These are phyloP conservation scores for Gallinago media DNA, from an alignment of 2,113 vertebrate genomes.

Conservation along the genomic window DNA sequence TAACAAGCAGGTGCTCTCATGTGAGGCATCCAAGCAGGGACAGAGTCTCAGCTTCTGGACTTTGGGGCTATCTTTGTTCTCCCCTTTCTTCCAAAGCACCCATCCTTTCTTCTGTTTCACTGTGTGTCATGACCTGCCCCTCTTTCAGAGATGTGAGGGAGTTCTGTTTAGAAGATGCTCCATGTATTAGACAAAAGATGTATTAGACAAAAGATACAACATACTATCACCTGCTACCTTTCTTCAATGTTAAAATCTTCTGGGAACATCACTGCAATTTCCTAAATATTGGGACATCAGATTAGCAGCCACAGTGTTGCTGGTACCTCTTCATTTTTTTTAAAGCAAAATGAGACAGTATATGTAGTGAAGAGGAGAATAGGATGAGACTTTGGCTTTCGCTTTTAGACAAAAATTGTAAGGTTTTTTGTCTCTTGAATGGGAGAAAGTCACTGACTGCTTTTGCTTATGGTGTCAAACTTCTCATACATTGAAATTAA, in stretches of 20 bases:
- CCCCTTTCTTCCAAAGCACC: neutral
- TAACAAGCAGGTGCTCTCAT: neutral
- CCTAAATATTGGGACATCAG: neutral
- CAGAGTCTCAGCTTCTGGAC: neutral
- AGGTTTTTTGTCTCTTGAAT: neutral
- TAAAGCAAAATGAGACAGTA: neutral
- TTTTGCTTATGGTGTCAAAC: neutral
- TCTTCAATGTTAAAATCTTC: neutral
- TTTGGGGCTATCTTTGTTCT: neutral
- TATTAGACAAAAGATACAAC: neutral
- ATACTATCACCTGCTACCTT: neutral
- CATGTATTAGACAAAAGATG: neutral
- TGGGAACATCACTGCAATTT: neutral
- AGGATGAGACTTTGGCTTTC: neutral
- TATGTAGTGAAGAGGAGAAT: neutral
- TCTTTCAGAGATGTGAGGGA: neutral
- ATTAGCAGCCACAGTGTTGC: neutral
- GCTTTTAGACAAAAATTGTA: neutral
- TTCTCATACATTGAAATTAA: neutral
- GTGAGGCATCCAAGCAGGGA: neutral
- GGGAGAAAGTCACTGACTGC: neutral
- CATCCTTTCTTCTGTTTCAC: neutral
- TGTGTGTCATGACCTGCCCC: neutral
- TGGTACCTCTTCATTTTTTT: neutral
- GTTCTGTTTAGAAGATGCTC: neutral